Evolutionary conservation across 2,113 vertebrate species (phyloP).

Genomic region (Mirza zaza): DNA sequence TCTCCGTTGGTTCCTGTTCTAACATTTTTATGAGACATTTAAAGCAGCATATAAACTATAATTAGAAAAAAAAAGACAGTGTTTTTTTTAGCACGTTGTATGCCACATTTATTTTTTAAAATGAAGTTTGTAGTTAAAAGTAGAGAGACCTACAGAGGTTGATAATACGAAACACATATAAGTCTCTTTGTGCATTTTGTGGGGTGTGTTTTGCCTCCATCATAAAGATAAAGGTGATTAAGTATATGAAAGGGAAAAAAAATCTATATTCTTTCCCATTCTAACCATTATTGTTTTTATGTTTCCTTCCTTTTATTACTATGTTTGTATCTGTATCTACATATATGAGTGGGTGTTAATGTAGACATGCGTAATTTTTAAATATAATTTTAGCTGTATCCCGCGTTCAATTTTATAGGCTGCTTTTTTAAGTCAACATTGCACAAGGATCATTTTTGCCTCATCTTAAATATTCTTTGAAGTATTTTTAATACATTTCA

Average conservation of each 20-base stretch:
- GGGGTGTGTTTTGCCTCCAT: neutral
- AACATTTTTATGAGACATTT: neutral
- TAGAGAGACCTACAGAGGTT: no score
- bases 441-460: neutral
- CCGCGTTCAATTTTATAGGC: neutral
- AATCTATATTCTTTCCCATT: neutral
- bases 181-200: fast-evolving
- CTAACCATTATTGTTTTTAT: neutral
- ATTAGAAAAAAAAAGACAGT: neutral
- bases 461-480: neutral
- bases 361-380: neutral
- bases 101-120: fast-evolving
- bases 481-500: neutral
- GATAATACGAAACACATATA: fast-evolving
- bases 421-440: neutral
- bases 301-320: neutral
- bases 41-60: neutral
- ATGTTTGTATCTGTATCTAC: neutral
- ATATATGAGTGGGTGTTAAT: no score
- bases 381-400: neutral
- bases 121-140: no score
- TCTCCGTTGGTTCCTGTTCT: neutral
- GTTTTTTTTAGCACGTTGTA: neutral
- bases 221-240: neutral
- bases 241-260: neutral